A percentile compares a stretch with the other conserved stretches of the same genome.
Conservation (phyloP, 2,797 vertebrate species). For the Aphelocoma californica region DNA sequence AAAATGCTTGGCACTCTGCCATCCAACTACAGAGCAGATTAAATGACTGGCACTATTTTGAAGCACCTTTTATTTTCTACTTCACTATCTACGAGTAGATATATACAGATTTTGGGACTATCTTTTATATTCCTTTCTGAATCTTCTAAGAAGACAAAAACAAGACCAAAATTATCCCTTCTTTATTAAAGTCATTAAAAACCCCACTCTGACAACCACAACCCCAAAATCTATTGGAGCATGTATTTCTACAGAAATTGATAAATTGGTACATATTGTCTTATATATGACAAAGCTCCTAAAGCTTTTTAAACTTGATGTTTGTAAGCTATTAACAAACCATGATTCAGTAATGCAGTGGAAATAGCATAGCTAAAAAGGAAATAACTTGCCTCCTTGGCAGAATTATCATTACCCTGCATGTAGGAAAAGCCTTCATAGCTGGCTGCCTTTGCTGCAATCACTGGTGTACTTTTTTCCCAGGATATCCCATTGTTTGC, state of each 20-base stretch:
- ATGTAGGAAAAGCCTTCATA: not conserved
- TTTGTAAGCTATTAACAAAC: not conserved
- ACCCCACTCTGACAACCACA: not conserved
- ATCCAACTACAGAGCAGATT: not conserved
- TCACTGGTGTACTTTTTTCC: not conserved
- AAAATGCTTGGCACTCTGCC: not conserved
- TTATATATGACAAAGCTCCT: not conserved
- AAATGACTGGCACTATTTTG: not conserved
- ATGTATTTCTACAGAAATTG: not conserved
- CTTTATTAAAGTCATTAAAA: not conserved
- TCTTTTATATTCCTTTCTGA: not conserved
- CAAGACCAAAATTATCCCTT: not conserved
- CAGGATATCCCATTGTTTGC: constrained; percentile 25
- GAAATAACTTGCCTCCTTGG: constrained; percentile 23
- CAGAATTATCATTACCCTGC: not conserved
- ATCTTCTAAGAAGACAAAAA: not conserved
- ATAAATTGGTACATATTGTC: not conserved
- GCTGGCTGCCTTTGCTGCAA: not conserved
- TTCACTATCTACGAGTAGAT: not conserved
- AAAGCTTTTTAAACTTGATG: not conserved
- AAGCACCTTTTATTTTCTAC: not conserved
- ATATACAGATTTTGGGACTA: not conserved
- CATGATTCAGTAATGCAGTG: not conserved
- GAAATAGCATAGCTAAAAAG: constrained; percentile 1
- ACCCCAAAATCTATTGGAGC: not conserved